Percentiles rank a stretch among this genome's conserved stretches.
Conservation (phyloP, 2,888 invertebrate genomes). For the Melipona beecheii region DNA sequence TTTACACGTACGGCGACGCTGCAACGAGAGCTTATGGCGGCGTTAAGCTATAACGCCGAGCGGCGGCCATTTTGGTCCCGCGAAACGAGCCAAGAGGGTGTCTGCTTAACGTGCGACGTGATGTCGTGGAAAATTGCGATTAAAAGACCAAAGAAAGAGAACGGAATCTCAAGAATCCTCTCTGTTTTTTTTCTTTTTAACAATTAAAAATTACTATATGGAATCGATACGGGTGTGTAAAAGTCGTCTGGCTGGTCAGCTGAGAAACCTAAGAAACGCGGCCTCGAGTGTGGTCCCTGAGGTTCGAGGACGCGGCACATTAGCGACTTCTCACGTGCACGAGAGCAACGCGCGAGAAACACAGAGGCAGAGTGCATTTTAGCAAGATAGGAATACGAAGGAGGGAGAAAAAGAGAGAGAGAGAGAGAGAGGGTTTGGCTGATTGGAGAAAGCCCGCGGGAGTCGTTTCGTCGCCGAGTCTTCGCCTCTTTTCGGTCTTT, state of each 20-base stretch:
- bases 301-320: slow-evolving; percentile 41
- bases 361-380: slow-evolving; percentile 71
- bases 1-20: neutral
- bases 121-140: slow-evolving; percentile 29
- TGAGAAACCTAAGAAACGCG: neutral
- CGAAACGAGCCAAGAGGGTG: slow-evolving; percentile 10
- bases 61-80: neutral
- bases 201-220: slow-evolving; percentile 69
- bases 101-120: slow-evolving; percentile 37
- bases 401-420: slow-evolving; percentile 33
- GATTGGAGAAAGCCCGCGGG: slow-evolving; percentile 80
- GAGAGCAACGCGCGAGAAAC: slow-evolving; percentile 41
- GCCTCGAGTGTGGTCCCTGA: neutral
- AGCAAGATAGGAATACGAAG: slow-evolving; percentile 55
- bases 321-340: slow-evolving; percentile 62
- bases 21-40: no score
- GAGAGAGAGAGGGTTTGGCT: slow-evolving; percentile 43
- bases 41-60: neutral
- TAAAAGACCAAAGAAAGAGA: slow-evolving; percentile 23
- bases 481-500: slow-evolving; percentile 64
- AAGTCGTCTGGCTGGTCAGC: slow-evolving; percentile 44
- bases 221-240: slow-evolving; percentile 67
- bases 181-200: slow-evolving; percentile 3
- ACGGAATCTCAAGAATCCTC: slow-evolving; percentile 52
- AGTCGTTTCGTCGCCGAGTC: slow-evolving; percentile 76